Evolutionary conservation across 2,888 invertebrate species (phyloP), one percentile per base, ranked within the genome.

Genomic region (Drosophila multiciliata): DNA sequence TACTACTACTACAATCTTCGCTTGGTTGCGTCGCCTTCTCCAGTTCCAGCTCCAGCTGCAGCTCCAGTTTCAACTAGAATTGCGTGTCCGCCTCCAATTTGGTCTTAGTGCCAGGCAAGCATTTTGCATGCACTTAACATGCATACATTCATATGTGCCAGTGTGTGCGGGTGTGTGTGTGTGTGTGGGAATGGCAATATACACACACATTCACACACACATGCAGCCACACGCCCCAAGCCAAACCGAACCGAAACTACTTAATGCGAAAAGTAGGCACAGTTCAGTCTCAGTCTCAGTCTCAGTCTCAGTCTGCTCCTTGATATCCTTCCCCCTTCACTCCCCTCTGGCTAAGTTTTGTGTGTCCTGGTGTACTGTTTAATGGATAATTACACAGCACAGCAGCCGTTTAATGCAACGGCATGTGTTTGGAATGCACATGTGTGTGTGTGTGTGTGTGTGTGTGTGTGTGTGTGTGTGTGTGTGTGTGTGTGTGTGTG

Each of bases 311-410:
- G 50, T 20, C 40, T 57, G 12, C 63, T 26, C 9, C 58, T 48
- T 20, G 12, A 8, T 17, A 60, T 20, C 50, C 38, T 26, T 36
- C 7, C 33, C 33, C 12, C 32, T 26, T 40, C 29, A 29, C 29
- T 29, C 29, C 29, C 58, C 67, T 68, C 53, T 48, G 66, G 54
- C 60, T 59, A 68, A 59, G 74, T 63, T 78, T 72, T 63, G 58
- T 66, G 42, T 73, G 75, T 80, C 78, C 67, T 71, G 76, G 72
- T 70, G 69, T 71, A 66, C 78, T 79, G 71, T 81, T 88, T 90
- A 90, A 87, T 87, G 86, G 86, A 86, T 90, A 90, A 87, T 87
- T 86, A 86, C 86, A 81, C 88, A 81, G 78, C 78, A 85, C 67
- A 84, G 80, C 82, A 74, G 73, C 73, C 78, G 75, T 87, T 86